Evolutionary conservation across 2,113 vertebrate species (phyloP).

Genomic region (Otocyon megalotis): DNA sequence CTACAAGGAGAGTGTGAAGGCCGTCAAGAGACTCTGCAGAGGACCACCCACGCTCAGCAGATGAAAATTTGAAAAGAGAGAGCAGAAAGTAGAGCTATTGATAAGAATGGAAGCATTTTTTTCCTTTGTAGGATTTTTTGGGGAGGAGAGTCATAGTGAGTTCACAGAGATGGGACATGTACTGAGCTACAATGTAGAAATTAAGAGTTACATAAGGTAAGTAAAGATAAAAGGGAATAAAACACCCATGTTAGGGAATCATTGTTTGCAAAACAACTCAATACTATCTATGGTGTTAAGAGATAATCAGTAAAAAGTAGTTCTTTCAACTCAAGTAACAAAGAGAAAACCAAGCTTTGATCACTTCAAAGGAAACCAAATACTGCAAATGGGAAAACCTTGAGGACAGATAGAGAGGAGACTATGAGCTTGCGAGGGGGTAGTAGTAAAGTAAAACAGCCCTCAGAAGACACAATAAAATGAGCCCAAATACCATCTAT

Average conservation of each 20-base stretch:
- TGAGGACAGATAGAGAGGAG: background rate
- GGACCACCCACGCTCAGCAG: background rate
- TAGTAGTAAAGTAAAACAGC: background rate
- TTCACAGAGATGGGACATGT: background rate
- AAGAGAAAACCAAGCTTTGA: constrained; percentile 67
- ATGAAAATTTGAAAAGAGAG: background rate
- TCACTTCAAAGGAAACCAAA: constrained; percentile 72
- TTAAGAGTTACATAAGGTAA: background rate
- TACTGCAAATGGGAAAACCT: background rate
- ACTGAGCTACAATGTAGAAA: background rate
- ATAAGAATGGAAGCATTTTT: background rate
- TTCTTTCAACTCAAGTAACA: constrained; percentile 63
- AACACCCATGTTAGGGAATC: background rate
- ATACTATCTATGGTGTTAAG: background rate
- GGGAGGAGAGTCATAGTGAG: too few relatives aligned
- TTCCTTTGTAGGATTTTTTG: background rate
- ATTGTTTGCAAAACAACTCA: constrained; percentile 62
- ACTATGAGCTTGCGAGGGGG: fast-evolving
- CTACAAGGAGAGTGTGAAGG: fast-evolving
- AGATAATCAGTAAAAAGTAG: background rate
- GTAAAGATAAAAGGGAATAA: constrained; percentile 65
- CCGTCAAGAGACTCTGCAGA: fast-evolving
- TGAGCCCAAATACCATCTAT: fast-evolving
- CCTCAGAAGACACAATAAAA: background rate
- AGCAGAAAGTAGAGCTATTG: too few relatives aligned